Evolutionary conservation across 2,888 invertebrate species (phyloP).

Genomic region (Pogonocherus hispidulus): DNA sequence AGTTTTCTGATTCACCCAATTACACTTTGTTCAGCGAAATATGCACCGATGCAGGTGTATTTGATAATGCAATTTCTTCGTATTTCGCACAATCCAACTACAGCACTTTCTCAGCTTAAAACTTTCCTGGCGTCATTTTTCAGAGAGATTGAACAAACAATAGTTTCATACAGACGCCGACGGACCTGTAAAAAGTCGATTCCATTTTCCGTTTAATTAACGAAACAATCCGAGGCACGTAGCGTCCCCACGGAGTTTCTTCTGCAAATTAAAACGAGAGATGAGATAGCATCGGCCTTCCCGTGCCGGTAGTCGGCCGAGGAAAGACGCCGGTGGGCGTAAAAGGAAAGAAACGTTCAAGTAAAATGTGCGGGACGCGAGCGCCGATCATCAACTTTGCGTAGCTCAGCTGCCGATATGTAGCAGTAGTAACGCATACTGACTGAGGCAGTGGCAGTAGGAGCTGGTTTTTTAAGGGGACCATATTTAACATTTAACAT

Average conservation of each 20-base stretch:
- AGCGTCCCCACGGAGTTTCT: conserved; percentile 5
- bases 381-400: conserved; percentile 29
- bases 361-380: conserved; percentile 27
- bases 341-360: conserved; percentile 30
- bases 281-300: conserved; percentile 19
- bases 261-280: conserved; percentile 22
- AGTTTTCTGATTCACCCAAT: no score
- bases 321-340: conserved; percentile 34
- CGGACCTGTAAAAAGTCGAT: not conserved
- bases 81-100: no score
- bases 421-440: conserved; percentile 13
- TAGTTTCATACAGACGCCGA: no score
- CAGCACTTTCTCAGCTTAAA: no score
- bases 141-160: no score
- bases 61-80: no score
- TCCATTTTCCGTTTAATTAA: conserved; percentile 6
- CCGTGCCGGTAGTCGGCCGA: conserved; percentile 22
- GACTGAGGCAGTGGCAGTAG: not conserved
- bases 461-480: no score
- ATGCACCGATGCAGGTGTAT: no score
- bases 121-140: no score
- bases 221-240: conserved; percentile 2
- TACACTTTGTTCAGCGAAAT: no score
- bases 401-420: conserved; percentile 32
- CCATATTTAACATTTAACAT: no score